Base-by-base conservation (phyloP, 2,113 vertebrate genomes). In the Chionomys nivalis region DNA sequence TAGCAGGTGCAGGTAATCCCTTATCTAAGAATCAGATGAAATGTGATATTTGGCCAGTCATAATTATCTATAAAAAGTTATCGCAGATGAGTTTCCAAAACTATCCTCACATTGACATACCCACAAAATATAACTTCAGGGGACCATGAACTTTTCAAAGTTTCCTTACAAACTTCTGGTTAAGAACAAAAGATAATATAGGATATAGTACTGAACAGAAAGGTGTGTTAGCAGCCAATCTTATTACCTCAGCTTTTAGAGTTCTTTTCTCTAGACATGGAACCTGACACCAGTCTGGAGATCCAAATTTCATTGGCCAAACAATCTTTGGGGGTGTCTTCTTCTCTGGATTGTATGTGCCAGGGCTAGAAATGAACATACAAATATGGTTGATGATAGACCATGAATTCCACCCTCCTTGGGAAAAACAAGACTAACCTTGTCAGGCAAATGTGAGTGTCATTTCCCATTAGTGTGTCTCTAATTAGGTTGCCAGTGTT, bases 231-330 rank as follows among this genome's bases (percentile, higher is more conserved):
- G 89, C 39, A 16, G 49, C 44, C 39, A 93, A 31, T 96, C 73
- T 17, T n/a, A 97, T 89, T 94, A 99, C 99, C 98, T 99, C 98
- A 66, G 98, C 94, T 83, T 96, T 99, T 52, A 99, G 94, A 17
- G 99, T 98, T 96, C 78, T 99, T 94, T 96, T 98, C 58, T 98
- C 92, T 42, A 97, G 94, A 81, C 78, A 90, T 0, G 99, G 98
- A 90, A 99, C 96, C 44, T 93, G 97, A 70, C 95, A 95, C 99
- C 99, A 99, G 47, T 99, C 99, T 65, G 99, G 99, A 42, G 99
- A 96, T 79, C 99, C 99, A 94, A 99, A 99, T 87, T 98, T 98
- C 98, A 99, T 99, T 0, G 99, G 99, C 99, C 99, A 99, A 28
- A 94, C 97, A 94, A 99, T 95, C 94, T 98, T 99, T 36, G 93